Conservation (phyloP, 2,888 invertebrate genomes). For the Labia minor region DNA sequence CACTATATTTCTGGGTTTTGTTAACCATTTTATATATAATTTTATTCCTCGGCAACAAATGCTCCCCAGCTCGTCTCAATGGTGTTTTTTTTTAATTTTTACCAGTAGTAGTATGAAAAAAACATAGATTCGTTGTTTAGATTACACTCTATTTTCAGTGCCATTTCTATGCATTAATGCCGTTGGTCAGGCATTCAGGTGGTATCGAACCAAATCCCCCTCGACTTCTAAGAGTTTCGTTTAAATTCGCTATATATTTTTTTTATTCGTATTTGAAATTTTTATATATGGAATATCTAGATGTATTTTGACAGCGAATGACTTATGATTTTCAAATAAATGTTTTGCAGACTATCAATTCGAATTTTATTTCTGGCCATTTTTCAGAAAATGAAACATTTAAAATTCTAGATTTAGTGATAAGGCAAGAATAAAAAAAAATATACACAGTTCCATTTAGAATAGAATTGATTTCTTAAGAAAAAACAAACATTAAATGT, state of each 20-base stretch:
- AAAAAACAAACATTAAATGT: too few relatives aligned
- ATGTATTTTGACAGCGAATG: too few relatives aligned
- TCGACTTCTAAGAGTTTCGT: background rate
- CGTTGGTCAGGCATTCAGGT: slow-evolving; percentile 2
- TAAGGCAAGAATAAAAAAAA: too few relatives aligned
- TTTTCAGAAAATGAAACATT: too few relatives aligned
- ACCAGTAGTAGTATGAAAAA: background rate
- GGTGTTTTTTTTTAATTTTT: background rate
- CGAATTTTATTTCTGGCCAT: too few relatives aligned
- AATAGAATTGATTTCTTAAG: too few relatives aligned
- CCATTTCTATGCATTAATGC: slow-evolving; percentile 1
- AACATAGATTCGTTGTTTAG: background rate
- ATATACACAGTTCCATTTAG: too few relatives aligned
- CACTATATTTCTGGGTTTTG: background rate
- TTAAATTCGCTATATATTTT: background rate
- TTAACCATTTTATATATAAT: slow-evolving; percentile 3
- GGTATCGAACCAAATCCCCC: background rate
- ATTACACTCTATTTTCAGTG: background rate
- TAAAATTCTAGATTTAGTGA: too few relatives aligned
- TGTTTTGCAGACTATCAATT: too few relatives aligned
- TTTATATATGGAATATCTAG: too few relatives aligned
- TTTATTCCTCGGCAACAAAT: background rate
- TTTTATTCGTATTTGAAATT: too few relatives aligned
- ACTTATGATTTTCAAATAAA: too few relatives aligned
- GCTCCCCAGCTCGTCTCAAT: background rate